Base-by-base conservation (phyloP, 1,140 invertebrate species). In the Hetaerina americana region DNA sequence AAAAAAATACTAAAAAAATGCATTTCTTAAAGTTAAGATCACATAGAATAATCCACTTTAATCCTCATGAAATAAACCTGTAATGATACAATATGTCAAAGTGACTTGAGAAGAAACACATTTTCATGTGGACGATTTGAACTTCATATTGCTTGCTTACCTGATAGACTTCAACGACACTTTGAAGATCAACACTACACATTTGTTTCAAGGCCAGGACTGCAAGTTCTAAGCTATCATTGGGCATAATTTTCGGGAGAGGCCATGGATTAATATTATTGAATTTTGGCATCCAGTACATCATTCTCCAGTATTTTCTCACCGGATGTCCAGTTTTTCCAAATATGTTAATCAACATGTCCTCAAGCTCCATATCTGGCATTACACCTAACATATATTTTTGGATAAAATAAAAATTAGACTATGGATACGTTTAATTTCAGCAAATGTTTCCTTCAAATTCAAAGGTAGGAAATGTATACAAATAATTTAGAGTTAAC, bases 261-360 rank as follows among this genome's bases (percentile, higher is more conserved):
- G 88, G 87, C 88, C 92, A 99, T 1, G 97, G 97, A 75, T 93
- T 95, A 0, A 90, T 79, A 80, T 98, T 90, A 78, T 89, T 93
- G 77, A 99, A 95, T 81, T 99, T 99, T 3, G 96, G 95, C 89
- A 97, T 91, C 97, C 97, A 99, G 78, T 99, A 99, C 84, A 94
- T 88, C 91, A 98, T 96, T 67, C 95, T 85, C 84, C 89, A 90
- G 78, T 88, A 92, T 79, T 96, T 97, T 72, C 92, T 82, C 15
- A 94, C 79, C 0, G 93, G 92, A 78, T 88, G 86, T 12, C 89
- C 89, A 76, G 88, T 83, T 71, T 84, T 82, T 0, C 96, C 96
- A 84, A 98, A 99, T 57, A 89, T 87, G 77, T 91, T 91, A 8
- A 90, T 74, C 0, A 99, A 79, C 76, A 96, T 89, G 71, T 86